Evolutionary conservation across 2,888 invertebrate species (phyloP), one percentile per base, ranked within the genome.

Genomic region (Chymomyza fuscimana): DNA sequence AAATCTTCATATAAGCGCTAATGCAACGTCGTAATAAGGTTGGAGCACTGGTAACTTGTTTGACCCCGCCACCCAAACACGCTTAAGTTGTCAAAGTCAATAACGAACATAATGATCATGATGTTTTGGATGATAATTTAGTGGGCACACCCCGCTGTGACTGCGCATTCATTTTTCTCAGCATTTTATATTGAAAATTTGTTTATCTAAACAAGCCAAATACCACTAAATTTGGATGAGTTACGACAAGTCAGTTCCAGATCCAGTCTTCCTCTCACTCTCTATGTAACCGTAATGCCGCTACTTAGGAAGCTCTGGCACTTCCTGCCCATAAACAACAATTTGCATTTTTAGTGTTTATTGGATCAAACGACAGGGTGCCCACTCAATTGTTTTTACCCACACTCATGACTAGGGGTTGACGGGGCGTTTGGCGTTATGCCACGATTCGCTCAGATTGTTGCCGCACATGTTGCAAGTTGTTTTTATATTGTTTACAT

Each of bases 1-100:
- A 89, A 89, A 89, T 87, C 89, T 87, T 80, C 77, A 86, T 89
- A 77, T 68, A 19, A 66, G 69, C 65, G 4, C 25, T 4, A 46
- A 46, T 46, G 40, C 40, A 12, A 7, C 40, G 12, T 2, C 10
- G 40, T 46, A 46, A 46, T 46, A 46, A 46, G 10, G 40, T 46
- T 46, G 12, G 40, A 12, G 40, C 10, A 2, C 40, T 12, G 12
- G 40, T 46, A 46, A 46, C 40, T 46, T 46, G 58, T 32, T n/a
- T 66, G 70, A 73, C 69, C 56, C 56, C 61, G 65, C 50, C 59
- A 32, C 7, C 32, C 32, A 70, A 74, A 74, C 76, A 77, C 71
- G 76, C 70, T 80, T 73, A 65, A 74, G 60, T 65, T 63, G 63
- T 72, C 71, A 72, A 69, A 69, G 69, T 59, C 40, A 19, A n/a